phyloP scores from a whole-genome alignment of 92 coral and sea anemone genomes.

The Meandrina meandrites region DNA sequence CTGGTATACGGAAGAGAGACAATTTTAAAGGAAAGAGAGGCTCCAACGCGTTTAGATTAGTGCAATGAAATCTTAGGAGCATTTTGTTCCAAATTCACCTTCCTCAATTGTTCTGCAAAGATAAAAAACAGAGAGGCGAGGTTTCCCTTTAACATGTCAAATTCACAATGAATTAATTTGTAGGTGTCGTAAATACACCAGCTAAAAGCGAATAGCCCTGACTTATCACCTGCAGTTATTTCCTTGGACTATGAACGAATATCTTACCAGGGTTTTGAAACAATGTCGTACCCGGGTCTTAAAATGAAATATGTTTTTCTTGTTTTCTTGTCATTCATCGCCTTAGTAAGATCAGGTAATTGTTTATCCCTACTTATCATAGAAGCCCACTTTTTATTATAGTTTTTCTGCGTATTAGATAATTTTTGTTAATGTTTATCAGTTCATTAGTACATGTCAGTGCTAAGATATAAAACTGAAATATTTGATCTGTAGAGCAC shows the following conservation, averaged over 20 bases:
- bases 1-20: neutral
- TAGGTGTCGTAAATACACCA: constrained; percentile 23
- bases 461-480: neutral
- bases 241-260: neutral
- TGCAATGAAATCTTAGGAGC: neutral
- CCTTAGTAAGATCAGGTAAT: constrained; percentile 17
- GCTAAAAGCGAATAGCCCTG: constrained; percentile 4
- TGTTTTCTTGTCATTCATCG: neutral
- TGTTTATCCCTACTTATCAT: neutral
- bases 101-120: neutral
- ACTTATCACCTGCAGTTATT: neutral
- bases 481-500: neutral
- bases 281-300: neutral
- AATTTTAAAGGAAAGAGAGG: neutral
- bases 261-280: neutral
- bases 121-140: neutral
- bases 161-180: neutral
- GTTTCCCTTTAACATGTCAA: neutral
- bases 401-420: neutral
- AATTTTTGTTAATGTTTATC: neutral
- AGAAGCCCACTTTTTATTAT: neutral
- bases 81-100: neutral
- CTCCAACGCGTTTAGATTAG: neutral
- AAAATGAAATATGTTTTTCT: neutral
- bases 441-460: neutral